A percentile compares a stretch with the other conserved stretches of the same genome.
phyloP scores from a whole-genome alignment of 2,113 vertebrate species.

The Ammodramus savannarum region DNA sequence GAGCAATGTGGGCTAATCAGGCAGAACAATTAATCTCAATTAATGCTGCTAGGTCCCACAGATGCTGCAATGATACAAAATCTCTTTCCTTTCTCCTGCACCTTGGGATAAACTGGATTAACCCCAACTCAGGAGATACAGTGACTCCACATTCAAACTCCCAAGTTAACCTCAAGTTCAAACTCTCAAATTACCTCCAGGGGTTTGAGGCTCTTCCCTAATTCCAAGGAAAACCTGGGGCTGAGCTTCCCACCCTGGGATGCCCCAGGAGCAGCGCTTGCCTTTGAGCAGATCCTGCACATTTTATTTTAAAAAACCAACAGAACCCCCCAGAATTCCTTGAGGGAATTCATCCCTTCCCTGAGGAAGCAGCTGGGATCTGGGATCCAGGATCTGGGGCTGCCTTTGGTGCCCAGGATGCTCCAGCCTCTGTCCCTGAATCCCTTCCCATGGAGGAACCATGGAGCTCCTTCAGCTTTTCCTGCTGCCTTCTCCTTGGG shows the following conservation, averaged over 20 bases:
- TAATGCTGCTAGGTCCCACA: neutral
- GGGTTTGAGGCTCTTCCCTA: neutral
- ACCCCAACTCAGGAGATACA: neutral
- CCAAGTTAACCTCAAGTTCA: neutral
- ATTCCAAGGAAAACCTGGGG: neutral
- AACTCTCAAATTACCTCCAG: neutral
- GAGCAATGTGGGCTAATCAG: neutral
- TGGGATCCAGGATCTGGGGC: neutral
- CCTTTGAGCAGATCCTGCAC: neutral
- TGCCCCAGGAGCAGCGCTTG: accelerated
- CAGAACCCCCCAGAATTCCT: too few relatives aligned
- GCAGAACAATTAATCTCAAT: neutral
- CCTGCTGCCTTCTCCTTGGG: neutral
- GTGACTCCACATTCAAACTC: neutral
- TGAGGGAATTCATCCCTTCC: neutral
- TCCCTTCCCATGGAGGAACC: neutral
- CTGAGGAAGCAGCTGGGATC: neutral
- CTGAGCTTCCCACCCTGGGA: neutral
- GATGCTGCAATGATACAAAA: neutral
- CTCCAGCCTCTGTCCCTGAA: neutral
- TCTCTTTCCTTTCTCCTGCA: neutral
- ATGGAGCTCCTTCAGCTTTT: neutral
- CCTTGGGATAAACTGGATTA: neutral
- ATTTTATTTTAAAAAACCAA: neutral
- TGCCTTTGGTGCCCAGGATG: neutral